These are phyloP conservation scores for Platysteira castanea DNA, from an alignment of 2,113 vertebrate genomes.

Conservation along the genomic window DNA sequence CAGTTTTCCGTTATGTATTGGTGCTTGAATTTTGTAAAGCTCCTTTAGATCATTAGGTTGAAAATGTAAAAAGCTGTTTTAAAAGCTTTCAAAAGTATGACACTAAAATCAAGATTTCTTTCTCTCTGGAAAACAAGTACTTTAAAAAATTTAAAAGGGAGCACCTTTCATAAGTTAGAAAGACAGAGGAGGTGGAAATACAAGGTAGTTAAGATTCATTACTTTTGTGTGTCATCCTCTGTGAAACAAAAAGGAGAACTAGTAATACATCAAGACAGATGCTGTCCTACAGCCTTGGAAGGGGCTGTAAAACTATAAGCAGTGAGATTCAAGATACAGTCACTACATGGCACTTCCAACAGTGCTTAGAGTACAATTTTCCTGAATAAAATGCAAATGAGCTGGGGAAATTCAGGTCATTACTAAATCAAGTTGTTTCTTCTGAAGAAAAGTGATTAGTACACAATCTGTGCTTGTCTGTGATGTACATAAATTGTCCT, in stretches of 20 bases:
- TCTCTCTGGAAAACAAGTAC: not conserved
- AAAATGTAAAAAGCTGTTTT: not conserved
- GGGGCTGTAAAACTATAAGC: not conserved
- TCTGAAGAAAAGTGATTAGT: not conserved
- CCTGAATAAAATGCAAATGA: not conserved
- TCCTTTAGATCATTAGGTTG: not conserved
- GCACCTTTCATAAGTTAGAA: not conserved
- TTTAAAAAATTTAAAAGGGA: not conserved
- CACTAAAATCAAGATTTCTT: not conserved
- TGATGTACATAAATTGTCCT: not conserved
- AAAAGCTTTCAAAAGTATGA: not conserved
- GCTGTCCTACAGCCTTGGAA: not conserved
- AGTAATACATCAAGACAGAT: not conserved
- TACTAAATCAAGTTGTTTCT: not conserved
- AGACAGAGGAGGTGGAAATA: not conserved
- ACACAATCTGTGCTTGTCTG: not conserved
- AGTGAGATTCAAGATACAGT: not conserved
- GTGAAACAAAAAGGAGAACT: not conserved
- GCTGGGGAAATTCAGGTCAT: conserved; percentile 13
- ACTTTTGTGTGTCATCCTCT: not conserved
- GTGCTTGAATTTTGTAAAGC: not conserved
- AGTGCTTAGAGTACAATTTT: not conserved
- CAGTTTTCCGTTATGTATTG: not conserved
- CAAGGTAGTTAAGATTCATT: not conserved
- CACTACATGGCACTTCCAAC: not conserved